Evolutionary conservation across 2,888 invertebrate genomes (phyloP), one percentile per base, ranked within the genome.

Genomic region (Dysmachus trigonus): DNA sequence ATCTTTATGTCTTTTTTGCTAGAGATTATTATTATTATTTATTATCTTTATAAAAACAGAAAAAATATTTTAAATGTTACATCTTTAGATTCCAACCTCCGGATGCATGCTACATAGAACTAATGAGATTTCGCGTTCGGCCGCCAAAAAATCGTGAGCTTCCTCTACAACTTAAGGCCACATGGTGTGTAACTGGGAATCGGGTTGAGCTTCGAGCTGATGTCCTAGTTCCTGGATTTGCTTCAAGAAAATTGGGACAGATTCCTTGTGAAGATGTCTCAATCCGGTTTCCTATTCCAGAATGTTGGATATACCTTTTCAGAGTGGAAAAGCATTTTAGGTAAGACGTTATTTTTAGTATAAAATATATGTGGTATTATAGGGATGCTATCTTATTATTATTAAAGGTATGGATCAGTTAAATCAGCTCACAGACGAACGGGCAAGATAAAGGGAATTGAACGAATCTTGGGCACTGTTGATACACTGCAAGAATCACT

Each of bases 301-400:
- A 99, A 93, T 97, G 98, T 91, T 99, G 99, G 99, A 99, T 99
- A 90, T 99, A 99, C 93, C 94, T 99, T 90, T 99, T 99, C 93
- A 95, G 99, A 87, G 98, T 98, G 73, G 99, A 99, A 92, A 98
- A 98, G 91, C 97, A 99, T 92, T 99, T 99, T 92, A 92, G 93
- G 90, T 93, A 85, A 72, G 13, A 22, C 7, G 15, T 0, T 8
- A n/a, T 47, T 47, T 10, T 38, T 13, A 31, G 51, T 1, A n/a
- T 47, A 35, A 81, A 7, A 22, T 35, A 8, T 51, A 18, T 8
- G n/a, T n/a, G n/a, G n/a, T n/a, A n/a, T n/a, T n/a, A n/a, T n/a
- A n/a, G n/a, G n/a, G n/a, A n/a, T n/a, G n/a, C n/a, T n/a, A n/a
- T n/a, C n/a, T n/a, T n/a, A 51, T 41, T n/a, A 51, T 38, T 81